Base-by-base conservation (phyloP, 2,888 invertebrate genomes). In the Lepidocyrtinus sp. region DNA sequence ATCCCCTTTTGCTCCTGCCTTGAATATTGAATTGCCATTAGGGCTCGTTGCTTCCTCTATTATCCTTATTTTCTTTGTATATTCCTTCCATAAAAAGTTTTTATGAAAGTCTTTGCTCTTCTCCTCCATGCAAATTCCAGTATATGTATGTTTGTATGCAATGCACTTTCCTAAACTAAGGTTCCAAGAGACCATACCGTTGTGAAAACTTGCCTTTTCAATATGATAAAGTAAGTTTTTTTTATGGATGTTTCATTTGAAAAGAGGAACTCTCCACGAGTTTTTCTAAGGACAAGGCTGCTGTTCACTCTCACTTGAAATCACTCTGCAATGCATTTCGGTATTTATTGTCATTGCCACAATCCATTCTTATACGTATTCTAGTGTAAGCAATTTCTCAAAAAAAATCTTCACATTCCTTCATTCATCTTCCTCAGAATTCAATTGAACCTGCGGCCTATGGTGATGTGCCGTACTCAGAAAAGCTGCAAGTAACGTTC, bases 11-110 rank as follows among this genome's bases (percentile, higher is more conserved):
- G 5, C 24, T 27, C 17, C 17, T 64, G 50, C 17, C 5, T 22
- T 46, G 68, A 68, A 68, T 50, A 68, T 68, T 68, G 68, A 68
- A 68, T 68, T 67, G 36, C 2, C 50, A 50, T 50, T 36, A 50
- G 50, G 15, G 17, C 15, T 50, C 50, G n/a, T 17, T n/a, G 17
- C 50, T 50, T 12, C 50, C 15, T n/a, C n/a, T n/a, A 50, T 50
- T 50, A 50, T 50, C 15, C 50, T 12, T 50, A n/a, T 50, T 50
- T 12, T 50, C n/a, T 17, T 50, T 2, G 50, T 1, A 50, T 50
- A n/a, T n/a, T n/a, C n/a, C n/a, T n/a, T n/a, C n/a, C 50, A 12
- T 50, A 50, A 50, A 50, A 50, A 2, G 12, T 50, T 12, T 17
- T 50, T 36, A 36, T 7, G 12, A 36, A 36, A 36, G 5, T 36